Evolutionary conservation across 2,113 vertebrate species (phyloP).

Genomic region (Carettochelys insculpta): DNA sequence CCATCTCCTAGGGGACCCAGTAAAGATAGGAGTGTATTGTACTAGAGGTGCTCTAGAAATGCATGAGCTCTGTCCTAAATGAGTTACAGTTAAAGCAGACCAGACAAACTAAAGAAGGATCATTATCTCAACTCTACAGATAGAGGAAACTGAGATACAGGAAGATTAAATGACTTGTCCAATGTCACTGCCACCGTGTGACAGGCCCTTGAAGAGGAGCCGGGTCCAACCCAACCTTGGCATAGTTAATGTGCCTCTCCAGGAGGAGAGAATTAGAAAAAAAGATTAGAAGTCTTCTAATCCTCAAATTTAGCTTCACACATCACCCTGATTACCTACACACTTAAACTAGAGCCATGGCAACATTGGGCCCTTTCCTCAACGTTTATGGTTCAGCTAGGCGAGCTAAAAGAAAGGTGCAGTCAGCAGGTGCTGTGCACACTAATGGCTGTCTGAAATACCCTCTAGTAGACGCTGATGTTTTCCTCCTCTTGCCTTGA

Average conservation of each 20-base stretch:
- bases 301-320: not conserved
- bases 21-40: not conserved
- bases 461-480: not conserved
- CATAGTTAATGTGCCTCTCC: too few relatives aligned
- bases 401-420: not conserved
- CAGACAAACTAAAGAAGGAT: not conserved
- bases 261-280: not conserved
- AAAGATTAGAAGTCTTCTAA: not conserved
- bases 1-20: not conserved
- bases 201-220: not conserved
- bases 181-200: not conserved
- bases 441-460: not conserved
- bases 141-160: not conserved
- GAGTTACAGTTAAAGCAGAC: not conserved
- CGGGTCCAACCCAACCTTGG: not conserved
- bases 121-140: not conserved
- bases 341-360: too few relatives aligned
- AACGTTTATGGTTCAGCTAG: not conserved
- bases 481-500: not conserved
- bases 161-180: not conserved
- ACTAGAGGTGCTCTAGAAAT: not conserved
- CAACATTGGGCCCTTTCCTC: not conserved
- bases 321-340: not conserved
- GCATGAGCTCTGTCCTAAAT: not conserved
- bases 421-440: not conserved